Evolutionary conservation across 92 coral and sea anemone species (phyloP).

Genomic region (Porites rus): DNA sequence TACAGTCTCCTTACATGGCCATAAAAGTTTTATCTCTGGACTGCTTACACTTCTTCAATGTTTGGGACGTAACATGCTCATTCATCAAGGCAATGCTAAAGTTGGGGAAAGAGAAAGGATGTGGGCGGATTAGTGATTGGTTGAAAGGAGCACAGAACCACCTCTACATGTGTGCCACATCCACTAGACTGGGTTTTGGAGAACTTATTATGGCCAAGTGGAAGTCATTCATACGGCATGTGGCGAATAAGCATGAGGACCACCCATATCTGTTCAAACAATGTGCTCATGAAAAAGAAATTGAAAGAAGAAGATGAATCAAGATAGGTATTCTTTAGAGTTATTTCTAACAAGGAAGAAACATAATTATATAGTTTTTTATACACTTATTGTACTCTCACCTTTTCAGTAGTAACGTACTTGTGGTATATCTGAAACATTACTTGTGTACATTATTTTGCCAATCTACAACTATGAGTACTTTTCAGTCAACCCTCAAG

Average conservation of each 20-base stretch:
- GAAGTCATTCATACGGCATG: constrained; percentile 35
- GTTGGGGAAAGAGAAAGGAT: constrained; percentile 48
- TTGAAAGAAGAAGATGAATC: not conserved
- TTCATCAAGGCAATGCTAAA: constrained; percentile 44
- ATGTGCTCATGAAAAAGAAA: not conserved
- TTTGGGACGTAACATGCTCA: constrained; percentile 57
- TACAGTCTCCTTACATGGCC: not conserved
- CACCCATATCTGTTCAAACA: not conserved
- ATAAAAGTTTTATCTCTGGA: constrained; percentile 2
- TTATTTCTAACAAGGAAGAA: not conserved
- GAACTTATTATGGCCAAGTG: constrained; percentile 38
- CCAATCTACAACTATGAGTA: not conserved
- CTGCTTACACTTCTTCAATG: constrained; percentile 51
- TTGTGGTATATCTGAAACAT: not conserved
- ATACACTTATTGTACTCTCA: not conserved
- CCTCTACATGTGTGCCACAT: constrained; percentile 50
- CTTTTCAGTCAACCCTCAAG: not conserved
- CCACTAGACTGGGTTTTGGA: constrained; percentile 28
- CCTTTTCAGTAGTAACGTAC: not conserved
- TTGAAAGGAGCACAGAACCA: constrained; percentile 38
- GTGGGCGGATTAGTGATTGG: constrained; percentile 36
- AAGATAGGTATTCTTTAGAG: not conserved
- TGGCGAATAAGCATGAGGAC: constrained; percentile 37
- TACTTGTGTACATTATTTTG: not conserved
- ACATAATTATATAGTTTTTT: not conserved